A percentile compares a stretch with the other conserved stretches of the same genome.
phyloP scores from a whole-genome alignment of 2,797 vertebrate genomes.

The Neosalanx taihuensis region DNA sequence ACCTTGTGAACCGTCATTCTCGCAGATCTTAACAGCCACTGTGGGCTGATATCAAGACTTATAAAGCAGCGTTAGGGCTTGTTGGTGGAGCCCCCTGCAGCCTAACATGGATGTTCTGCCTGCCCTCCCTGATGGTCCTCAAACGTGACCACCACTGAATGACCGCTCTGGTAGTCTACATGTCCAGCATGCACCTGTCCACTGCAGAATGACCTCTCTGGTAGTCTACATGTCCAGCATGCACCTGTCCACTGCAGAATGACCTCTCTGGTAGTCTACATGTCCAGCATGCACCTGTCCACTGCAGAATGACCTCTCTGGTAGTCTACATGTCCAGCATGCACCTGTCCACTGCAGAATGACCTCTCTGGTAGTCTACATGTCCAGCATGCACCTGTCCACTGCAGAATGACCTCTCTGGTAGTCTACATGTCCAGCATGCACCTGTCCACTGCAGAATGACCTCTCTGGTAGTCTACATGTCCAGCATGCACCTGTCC shows the following conservation, averaged over 20 bases:
- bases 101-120: constrained; percentile 15
- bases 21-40: too few relatives aligned
- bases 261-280: background rate
- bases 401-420: background rate
- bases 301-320: background rate
- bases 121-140: background rate
- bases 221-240: too few relatives aligned
- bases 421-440: too few relatives aligned
- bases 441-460: background rate
- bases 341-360: background rate
- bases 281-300: background rate
- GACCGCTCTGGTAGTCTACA: background rate
- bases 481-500: background rate
- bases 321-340: too few relatives aligned
- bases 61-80: too few relatives aligned
- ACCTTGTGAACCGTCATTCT: too few relatives aligned
- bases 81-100: constrained; percentile 31
- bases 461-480: background rate
- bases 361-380: background rate
- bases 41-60: too few relatives aligned
- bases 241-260: background rate
- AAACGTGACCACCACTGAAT: background rate
- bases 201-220: background rate
- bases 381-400: background rate
- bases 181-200: background rate